A percentile compares a stretch with the other conserved stretches of the same genome.
Conservation (phyloP, 2,797 vertebrate genomes). For the Acanthornis magna region DNA sequence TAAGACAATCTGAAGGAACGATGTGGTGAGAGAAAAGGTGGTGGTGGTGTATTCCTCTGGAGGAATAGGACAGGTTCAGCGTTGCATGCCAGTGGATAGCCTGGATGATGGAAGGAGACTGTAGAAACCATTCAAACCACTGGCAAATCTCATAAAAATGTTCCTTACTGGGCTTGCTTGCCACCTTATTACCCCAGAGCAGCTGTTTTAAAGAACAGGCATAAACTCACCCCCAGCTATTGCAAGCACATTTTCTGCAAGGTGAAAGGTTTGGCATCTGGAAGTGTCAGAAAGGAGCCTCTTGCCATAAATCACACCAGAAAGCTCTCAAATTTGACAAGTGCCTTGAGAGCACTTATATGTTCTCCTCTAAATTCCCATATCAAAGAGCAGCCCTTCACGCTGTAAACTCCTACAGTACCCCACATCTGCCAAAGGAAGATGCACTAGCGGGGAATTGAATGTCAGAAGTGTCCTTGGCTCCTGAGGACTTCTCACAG, state of each 20-base stretch:
- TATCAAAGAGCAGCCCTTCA: conserved; percentile 69
- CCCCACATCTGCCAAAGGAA: conserved; percentile 19
- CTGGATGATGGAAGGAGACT: background rate
- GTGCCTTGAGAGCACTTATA: conserved; percentile 64
- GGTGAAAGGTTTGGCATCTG: conserved; percentile 75
- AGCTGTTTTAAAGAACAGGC: background rate
- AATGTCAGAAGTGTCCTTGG: background rate
- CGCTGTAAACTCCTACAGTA: conserved; percentile 64
- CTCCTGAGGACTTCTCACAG: background rate
- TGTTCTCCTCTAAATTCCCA: conserved; percentile 64
- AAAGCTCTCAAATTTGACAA: conserved; percentile 71
- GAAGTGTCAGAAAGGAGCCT: conserved; percentile 73
- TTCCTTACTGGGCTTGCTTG: background rate
- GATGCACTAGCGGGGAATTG: background rate
- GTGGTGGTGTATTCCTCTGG: background rate
- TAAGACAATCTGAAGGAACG: background rate
- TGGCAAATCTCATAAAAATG: background rate
- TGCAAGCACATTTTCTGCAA: conserved; percentile 31
- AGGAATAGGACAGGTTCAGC: background rate
- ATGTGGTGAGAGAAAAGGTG: background rate
- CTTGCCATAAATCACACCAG: conserved; percentile 78
- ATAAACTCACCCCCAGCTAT: background rate
- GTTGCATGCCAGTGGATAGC: background rate
- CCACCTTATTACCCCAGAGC: background rate
- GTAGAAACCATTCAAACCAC: background rate